Conservation (phyloP, 2,888 invertebrate genomes). For the Liodrosophila aerea region DNA sequence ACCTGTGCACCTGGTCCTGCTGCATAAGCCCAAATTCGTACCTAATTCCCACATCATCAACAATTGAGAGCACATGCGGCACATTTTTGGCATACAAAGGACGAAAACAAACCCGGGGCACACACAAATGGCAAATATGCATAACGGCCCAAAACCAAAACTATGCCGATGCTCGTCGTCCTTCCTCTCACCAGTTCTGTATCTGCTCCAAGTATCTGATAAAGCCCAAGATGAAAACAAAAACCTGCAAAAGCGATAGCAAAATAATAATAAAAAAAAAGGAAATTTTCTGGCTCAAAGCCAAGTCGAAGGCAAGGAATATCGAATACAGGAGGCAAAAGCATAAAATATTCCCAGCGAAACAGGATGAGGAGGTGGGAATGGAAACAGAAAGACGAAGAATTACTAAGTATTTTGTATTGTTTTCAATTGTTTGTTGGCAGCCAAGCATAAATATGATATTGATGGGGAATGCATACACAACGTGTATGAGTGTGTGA, state of each 20-base stretch:
- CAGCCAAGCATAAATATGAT: slow-evolving; percentile 76
- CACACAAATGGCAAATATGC: slow-evolving; percentile 61
- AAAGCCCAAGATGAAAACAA: slow-evolving; percentile 45
- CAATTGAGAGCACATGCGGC: slow-evolving; percentile 70
- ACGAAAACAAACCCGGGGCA: slow-evolving; percentile 17
- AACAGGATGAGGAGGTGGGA: slow-evolving; percentile 12
- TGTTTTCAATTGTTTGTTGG: slow-evolving; percentile 78
- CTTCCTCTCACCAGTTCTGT: background rate
- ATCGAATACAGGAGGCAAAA: slow-evolving; percentile 36
- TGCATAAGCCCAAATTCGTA: slow-evolving; percentile 36
- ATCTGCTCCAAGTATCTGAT: slow-evolving; percentile 37
- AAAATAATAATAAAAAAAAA: slow-evolving; percentile 47
- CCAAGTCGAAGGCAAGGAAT: slow-evolving; percentile 57
- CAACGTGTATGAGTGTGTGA: background rate
- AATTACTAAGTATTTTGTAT: slow-evolving; percentile 76
- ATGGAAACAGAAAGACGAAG: slow-evolving; percentile 59
- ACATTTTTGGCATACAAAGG: slow-evolving; percentile 56
- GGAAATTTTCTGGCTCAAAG: slow-evolving; percentile 65
- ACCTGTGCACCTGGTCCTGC: slow-evolving; percentile 6
- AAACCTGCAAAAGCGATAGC: slow-evolving; percentile 49
- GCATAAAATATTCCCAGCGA: slow-evolving; percentile 47
- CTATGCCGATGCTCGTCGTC: slow-evolving; percentile 38
- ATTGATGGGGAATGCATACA: slow-evolving; percentile 59
- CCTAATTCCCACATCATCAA: slow-evolving; percentile 76
- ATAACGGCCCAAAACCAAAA: slow-evolving; percentile 60